phyloP scores from a whole-genome alignment of 2,888 invertebrate species.

The Acleris sparsana region DNA sequence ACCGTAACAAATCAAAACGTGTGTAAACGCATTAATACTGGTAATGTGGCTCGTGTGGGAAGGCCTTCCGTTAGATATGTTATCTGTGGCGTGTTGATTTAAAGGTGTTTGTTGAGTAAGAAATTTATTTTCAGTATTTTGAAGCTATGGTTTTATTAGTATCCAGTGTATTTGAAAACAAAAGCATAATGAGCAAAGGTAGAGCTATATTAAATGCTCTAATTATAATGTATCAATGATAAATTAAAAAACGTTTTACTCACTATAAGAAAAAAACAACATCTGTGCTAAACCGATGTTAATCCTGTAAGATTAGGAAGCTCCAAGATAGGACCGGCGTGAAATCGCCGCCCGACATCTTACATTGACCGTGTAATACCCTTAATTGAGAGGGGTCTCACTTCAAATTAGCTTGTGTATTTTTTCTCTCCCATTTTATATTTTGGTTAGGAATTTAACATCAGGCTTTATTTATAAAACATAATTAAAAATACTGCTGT shows the following conservation, averaged over 20 bases:
- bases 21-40: constrained; percentile 34
- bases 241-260: neutral
- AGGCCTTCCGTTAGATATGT: constrained; percentile 33
- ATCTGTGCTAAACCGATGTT: constrained; percentile 31
- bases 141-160: neutral
- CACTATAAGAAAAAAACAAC: neutral
- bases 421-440: neutral
- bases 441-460: no score
- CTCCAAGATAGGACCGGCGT: constrained; percentile 12
- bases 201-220: no score
- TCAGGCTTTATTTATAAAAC: no score
- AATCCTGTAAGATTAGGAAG: constrained; percentile 36
- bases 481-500: no score
- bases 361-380: constrained; percentile 29
- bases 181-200: no score
- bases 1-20: constrained; percentile 35
- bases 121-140: no score
- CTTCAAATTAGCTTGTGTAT: constrained; percentile 4
- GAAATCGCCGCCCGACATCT: constrained; percentile 31
- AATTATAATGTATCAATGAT: no score
- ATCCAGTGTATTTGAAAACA: neutral
- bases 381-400: constrained; percentile 5
- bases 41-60: constrained; percentile 35
- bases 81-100: constrained; percentile 36
- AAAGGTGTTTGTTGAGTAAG: constrained; percentile 17